A percentile compares a stretch with the other conserved stretches of the same genome.
Evolutionary conservation across 2,888 invertebrate species (phyloP).

Genomic region (Mimumesa dahlbomi): DNA sequence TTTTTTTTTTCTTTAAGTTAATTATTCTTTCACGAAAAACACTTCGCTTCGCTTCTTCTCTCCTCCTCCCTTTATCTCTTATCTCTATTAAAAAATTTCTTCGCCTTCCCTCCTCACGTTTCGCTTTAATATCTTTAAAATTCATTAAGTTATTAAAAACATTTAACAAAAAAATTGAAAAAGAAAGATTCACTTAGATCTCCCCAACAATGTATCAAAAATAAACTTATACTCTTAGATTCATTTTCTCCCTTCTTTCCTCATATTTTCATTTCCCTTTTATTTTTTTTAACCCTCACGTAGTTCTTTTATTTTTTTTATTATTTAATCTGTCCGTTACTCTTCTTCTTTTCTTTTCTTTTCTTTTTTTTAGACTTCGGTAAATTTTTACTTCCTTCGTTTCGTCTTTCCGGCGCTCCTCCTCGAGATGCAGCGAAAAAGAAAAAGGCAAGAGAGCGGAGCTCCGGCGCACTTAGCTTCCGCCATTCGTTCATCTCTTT

Average conservation of each 20-base stretch:
- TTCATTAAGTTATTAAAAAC: constrained; percentile 78
- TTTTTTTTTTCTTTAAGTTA: constrained; percentile 52
- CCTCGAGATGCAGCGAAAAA: constrained; percentile 37
- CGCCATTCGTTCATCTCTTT: constrained; percentile 32
- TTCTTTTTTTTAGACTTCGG: constrained; percentile 54
- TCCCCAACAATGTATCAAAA: constrained; percentile 80
- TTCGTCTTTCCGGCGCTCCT: constrained; percentile 41
- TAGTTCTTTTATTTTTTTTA: constrained; percentile 27
- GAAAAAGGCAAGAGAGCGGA: constrained; percentile 32
- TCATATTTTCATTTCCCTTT: constrained; percentile 27
- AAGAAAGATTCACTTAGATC: constrained; percentile 77
- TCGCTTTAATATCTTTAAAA: constrained; percentile 75
- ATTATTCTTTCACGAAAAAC: constrained; percentile 56
- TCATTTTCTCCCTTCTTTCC: constrained; percentile 44
- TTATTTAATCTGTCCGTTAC: background rate
- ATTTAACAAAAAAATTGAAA: constrained; percentile 77
- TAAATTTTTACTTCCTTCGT: constrained; percentile 8
- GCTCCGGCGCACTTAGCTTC: constrained; percentile 3
- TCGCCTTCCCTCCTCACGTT: constrained; percentile 57
- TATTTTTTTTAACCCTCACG: constrained; percentile 41
- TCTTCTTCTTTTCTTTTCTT: constrained; percentile 21
- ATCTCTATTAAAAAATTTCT: constrained; percentile 69
- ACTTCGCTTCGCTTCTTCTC: constrained; percentile 47
- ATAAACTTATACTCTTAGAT: constrained; percentile 78
- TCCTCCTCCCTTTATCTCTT: constrained; percentile 36